A percentile compares a stretch with the other conserved stretches of the same genome.
Conservation (phyloP, 2,888 invertebrate species). For the Xestobium rufovillosum region DNA sequence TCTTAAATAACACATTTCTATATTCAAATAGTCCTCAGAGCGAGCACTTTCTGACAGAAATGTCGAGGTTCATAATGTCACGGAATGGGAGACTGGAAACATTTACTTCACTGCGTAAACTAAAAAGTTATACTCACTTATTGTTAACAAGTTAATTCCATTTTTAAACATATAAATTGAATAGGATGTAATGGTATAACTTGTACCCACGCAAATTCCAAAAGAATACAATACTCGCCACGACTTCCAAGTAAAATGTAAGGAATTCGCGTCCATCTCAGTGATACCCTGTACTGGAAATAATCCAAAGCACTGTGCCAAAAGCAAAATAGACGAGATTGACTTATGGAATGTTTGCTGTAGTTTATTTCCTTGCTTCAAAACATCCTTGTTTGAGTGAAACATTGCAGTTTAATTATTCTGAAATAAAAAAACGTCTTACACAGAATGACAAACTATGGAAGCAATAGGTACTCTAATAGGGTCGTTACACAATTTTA, state of each 20-base stretch:
- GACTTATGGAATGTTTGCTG: conserved; percentile 14
- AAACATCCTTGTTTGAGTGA: no score
- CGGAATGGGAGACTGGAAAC: not conserved
- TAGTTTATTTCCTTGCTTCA: conserved; percentile 1
- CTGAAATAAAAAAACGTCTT: no score
- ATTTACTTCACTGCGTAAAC: not conserved
- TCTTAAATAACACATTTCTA: no score
- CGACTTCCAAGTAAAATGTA: conserved; percentile 20
- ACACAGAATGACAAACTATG: no score
- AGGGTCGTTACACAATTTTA: no score
- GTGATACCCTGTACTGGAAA: conserved; percentile 16
- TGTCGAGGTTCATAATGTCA: no score
- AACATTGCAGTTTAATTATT: no score
- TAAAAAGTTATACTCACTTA: conserved; percentile 1
- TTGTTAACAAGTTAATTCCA: not conserved
- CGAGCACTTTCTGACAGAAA: no score
- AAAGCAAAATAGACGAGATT: conserved; percentile 10
- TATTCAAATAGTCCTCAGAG: no score
- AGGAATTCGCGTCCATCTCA: conserved; percentile 9
- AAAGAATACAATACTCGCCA: conserved; percentile 15
- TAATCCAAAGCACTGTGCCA: conserved; percentile 16
- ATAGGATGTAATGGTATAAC: no score
- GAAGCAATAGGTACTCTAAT: no score
- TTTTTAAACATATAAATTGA: no score
- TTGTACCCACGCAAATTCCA: conserved; percentile 12